phyloP scores from a whole-genome alignment of 2,888 invertebrate genomes.

The Vanessa cardui region DNA sequence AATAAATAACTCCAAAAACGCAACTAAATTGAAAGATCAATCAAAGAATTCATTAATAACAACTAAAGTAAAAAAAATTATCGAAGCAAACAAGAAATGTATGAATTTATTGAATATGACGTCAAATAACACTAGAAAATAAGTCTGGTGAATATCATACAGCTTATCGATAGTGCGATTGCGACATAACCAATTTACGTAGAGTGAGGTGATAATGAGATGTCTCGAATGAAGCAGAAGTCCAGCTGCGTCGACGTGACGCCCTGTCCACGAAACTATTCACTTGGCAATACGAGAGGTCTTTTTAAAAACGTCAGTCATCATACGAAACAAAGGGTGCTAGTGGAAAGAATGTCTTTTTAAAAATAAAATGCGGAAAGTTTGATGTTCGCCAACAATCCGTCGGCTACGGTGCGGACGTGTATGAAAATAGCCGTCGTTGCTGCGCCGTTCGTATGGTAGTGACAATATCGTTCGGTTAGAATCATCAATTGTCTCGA shows the following conservation, averaged over 20 bases:
- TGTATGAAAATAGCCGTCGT: constrained; percentile 37
- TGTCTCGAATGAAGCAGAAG: background rate
- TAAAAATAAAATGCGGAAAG: constrained; percentile 75
- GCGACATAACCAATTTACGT: background rate
- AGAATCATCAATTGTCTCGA: constrained; percentile 31
- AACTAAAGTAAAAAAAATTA: background rate
- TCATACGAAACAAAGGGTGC: constrained; percentile 68
- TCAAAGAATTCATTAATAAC: too few species aligned
- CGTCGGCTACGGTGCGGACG: constrained; percentile 60
- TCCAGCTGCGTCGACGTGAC: background rate
- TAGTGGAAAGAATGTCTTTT: constrained; percentile 60
- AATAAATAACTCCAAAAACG: too few species aligned
- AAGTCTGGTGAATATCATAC: background rate
- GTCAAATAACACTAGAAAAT: background rate
- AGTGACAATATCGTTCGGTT: constrained; percentile 40
- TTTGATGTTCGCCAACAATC: constrained; percentile 72
- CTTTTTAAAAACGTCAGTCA: constrained; percentile 36
- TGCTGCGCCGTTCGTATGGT: constrained; percentile 59
- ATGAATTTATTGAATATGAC: background rate
- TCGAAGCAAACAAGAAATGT: background rate
- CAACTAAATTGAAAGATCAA: too few species aligned
- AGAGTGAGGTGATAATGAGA: constrained; percentile 4
- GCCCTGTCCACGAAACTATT: background rate
- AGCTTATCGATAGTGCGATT: background rate
- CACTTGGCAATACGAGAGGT: constrained; percentile 39